phyloP scores from a whole-genome alignment of 2,113 vertebrate genomes.

The Crotalus viridis region DNA sequence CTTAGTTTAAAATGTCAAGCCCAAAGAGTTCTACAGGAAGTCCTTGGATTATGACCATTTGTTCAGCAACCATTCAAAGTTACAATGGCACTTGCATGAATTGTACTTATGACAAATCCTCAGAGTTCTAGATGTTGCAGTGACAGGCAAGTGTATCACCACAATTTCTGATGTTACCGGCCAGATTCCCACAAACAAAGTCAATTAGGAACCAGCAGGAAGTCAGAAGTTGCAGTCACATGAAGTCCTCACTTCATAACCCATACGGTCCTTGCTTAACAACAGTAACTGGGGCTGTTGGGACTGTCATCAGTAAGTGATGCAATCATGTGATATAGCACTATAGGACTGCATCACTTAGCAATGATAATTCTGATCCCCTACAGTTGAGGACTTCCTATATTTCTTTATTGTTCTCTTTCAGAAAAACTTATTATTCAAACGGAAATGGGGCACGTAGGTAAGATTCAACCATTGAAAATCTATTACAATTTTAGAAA shows the following conservation, averaged over 20 bases:
- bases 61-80: not conserved
- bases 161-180: not conserved
- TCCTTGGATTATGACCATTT: not conserved
- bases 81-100: not conserved
- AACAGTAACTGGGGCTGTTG: not conserved
- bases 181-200: not conserved
- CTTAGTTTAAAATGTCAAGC: not conserved
- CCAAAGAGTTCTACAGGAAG: not conserved
- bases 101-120: not conserved
- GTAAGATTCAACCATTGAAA: not conserved
- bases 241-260: not conserved
- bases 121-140: not conserved
- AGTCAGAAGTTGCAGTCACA: not conserved
- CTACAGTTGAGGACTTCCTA: not conserved
- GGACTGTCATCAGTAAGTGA: not conserved
- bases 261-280: not conserved
- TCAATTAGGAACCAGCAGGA: not conserved
- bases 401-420: not conserved
- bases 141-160: too few species aligned
- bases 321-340: not conserved
- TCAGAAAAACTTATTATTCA: not conserved
- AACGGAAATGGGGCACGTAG: not conserved
- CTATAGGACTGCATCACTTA: not conserved
- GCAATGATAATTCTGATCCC: not conserved
- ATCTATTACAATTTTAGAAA: not conserved